Percentiles rank a stretch among this genome's conserved stretches.
These are phyloP conservation scores for Protaetia brevitarsis DNA, from an alignment of 1,140 invertebrate genomes.

Conservation along the genomic window DNA sequence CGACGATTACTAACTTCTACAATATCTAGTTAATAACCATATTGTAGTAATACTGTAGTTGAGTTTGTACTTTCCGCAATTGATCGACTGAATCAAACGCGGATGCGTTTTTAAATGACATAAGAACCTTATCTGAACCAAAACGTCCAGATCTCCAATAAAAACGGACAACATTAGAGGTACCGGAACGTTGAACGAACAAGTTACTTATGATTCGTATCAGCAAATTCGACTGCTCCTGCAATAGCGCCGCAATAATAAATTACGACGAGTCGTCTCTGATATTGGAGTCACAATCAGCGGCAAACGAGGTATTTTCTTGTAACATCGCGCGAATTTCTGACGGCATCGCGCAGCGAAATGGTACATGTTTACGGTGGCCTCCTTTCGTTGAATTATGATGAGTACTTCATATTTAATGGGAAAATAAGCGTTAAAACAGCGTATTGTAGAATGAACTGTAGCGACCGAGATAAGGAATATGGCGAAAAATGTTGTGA, in stretches of 20 bases:
- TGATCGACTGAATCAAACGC: neutral
- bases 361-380: neutral
- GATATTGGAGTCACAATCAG: constrained; percentile 14
- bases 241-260: neutral
- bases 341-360: neutral
- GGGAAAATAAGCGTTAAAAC: neutral
- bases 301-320: constrained; percentile 13
- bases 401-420: constrained; percentile 5
- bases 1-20: no score
- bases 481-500: neutral
- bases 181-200: neutral
- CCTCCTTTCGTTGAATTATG: neutral
- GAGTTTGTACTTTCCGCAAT: no score
- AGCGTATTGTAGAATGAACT: neutral
- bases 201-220: constrained; percentile 12
- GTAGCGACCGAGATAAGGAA: neutral
- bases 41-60: no score
- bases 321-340: neutral
- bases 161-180: constrained; percentile 6
- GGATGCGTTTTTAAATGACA: neutral
- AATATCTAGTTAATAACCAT: no score
- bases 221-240: neutral
- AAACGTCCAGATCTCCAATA: neutral
- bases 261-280: neutral
- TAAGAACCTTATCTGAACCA: neutral